Evolutionary conservation across 2,888 invertebrate species (phyloP), one percentile per base, ranked within the genome.

Genomic region (Nomada lathburiana): DNA sequence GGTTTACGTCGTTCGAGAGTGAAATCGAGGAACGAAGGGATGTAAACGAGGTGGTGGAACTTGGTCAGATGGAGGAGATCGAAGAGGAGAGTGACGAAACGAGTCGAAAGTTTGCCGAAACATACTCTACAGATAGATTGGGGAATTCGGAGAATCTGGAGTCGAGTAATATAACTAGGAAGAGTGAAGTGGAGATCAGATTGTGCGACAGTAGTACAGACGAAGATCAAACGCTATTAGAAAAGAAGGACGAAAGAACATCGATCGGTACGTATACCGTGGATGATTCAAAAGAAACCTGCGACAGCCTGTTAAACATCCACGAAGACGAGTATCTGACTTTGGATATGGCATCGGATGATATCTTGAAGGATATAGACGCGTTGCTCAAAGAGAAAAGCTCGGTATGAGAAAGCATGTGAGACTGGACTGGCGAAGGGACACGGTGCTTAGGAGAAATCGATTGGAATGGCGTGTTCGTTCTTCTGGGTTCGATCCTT

Each of bases 331-430:
- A 92, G 18, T 89, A 89, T 68, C 59, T 91, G 23, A 87, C 86
- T 26, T 60, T 90, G 20, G 93, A 92, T 57, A 83, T 89, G 11
- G 87, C 86, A 4, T 90, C 92, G 47, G 93, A 91, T 23, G 93
- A 93, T 75, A 93, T 93, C 50, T 87, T 93, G 26, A 91, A 92
- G 79, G 93, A 93, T 72, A 93, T 93, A 60, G 93, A 93, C 65
- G 93, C 91, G 1, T 68, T 93, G n/a, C 89, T 93, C 44, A 91
- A 87, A 26, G 92, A 92, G 60, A 89, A 91, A 64, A 76, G 77
- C 16, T 76, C 80, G 26, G 83, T 86, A 52, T 90, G 83, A 88
- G 20, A 23, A 23, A 20, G 3, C 11, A 3, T 11, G 2, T 23
- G n/a, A 36, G 52, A 52, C 16, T 13, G 20, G 47, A 29, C 20